Percentiles rank a stretch among this genome's conserved stretches.
Conservation (phyloP, 2,888 invertebrate genomes). For the Cantharis flavilabris region DNA sequence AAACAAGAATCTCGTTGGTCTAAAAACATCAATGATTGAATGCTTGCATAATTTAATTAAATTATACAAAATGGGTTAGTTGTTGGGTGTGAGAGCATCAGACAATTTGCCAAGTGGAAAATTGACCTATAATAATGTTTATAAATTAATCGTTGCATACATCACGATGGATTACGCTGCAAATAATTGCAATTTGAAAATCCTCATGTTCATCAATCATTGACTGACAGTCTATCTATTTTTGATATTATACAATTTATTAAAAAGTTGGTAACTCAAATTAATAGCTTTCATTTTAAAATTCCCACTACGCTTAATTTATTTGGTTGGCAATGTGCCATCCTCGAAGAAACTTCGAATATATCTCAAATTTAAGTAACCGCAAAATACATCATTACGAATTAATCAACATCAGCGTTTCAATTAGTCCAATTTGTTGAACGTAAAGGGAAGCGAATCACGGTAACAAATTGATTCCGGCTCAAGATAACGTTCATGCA, state of each 20-base stretch:
- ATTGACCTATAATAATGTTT: conserved; percentile 1
- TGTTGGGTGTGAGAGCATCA: background rate
- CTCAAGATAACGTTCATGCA: background rate
- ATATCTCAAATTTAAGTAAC: background rate
- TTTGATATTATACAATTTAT: background rate
- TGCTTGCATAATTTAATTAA: background rate
- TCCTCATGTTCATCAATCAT: background rate
- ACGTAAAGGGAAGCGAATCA: background rate
- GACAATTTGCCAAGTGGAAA: background rate
- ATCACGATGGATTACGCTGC: background rate
- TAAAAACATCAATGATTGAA: background rate
- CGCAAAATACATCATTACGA: background rate
- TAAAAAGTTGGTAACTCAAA: background rate
- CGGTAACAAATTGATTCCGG: background rate
- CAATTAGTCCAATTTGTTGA: background rate
- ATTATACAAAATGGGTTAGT: background rate
- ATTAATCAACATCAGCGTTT: background rate
- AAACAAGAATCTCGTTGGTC: background rate
- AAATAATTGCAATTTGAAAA: background rate
- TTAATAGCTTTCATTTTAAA: background rate
- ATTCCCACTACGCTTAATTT: background rate
- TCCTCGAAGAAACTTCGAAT: background rate
- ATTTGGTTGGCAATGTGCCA: background rate
- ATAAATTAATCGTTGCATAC: background rate
- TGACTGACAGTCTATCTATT: background rate